Evolutionary conservation across 2,888 invertebrate genomes (phyloP).

Genomic region (Andrena bucephala): DNA sequence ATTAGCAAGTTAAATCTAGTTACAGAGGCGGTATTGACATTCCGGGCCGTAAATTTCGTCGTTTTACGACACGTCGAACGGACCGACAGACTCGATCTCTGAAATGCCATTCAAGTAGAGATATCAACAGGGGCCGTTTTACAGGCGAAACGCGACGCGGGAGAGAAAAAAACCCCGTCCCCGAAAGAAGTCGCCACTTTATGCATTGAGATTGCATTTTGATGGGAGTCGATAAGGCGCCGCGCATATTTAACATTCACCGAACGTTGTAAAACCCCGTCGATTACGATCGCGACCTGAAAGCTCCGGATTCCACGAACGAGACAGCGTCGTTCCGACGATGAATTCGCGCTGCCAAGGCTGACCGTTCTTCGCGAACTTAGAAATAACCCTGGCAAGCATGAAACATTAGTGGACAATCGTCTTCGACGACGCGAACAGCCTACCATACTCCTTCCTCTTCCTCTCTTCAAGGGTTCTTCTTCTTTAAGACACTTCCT

Average conservation of each 20-base stretch:
- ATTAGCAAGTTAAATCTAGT: slow-evolving; percentile 18
- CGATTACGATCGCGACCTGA: slow-evolving; percentile 9
- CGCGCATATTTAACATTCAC: slow-evolving; percentile 22
- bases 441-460: background rate
- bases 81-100: background rate
- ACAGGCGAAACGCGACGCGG: background rate
- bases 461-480: background rate
- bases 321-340: slow-evolving; percentile 5
- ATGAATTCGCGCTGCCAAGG: slow-evolving; percentile 19
- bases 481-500: background rate
- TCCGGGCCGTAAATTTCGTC: background rate
- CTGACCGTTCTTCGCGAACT: background rate
- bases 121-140: slow-evolving; percentile 2
- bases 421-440: background rate
- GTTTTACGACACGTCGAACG: slow-evolving; percentile 13
- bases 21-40: slow-evolving; percentile 1
- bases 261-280: slow-evolving; percentile 14
- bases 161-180: background rate
- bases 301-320: slow-evolving; percentile 18
- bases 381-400: background rate
- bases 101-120: slow-evolving; percentile 11
- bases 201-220: slow-evolving; percentile 17
- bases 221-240: slow-evolving; percentile 13
- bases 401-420: background rate
- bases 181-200: slow-evolving; percentile 10